Base-by-base conservation (phyloP, 30 jellyfish, hydroid and myxozoan genomes). In the Hydractinia echinata region DNA sequence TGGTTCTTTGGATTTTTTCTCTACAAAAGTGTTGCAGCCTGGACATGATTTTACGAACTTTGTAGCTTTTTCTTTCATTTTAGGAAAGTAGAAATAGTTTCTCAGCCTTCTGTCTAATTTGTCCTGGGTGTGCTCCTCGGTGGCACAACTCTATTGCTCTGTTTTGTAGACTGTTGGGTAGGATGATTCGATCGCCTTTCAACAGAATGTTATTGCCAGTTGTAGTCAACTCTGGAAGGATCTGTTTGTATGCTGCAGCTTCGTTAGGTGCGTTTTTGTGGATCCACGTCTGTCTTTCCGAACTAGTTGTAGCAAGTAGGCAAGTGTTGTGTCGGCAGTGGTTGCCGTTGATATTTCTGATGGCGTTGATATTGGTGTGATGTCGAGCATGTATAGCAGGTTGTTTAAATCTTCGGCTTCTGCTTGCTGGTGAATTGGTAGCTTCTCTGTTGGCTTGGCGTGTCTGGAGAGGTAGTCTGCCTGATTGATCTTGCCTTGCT, bases 71-170 rank as follows among this genome's bases (percentile, higher is more conserved):
- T 86, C 70, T 21, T 86, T 61, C 58, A 86, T 44, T 61, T 81
- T 73, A 48, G 86, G 82, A 51, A 16, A 86, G 89, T 89, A 86
- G 50, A 86, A 79, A 53, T 79, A 86, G 19, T 44, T 21, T 55
- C 86, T 78, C 60, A 86, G 21, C 61, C 85, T 11, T 53, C 85
- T 39, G 67, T 86, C 72, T 44, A 66, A 16, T 14, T 66, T 73
- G 54, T 21, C 90, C 95, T 16, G 86, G 90, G 69, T 80, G 87
- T 10, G 87, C 87, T 62, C 86, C 90, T 70, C 81, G 90, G 49
- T 83, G 87, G 49, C 79, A 79, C 64, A n/a, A 55, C 53, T 52
- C 78, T 13, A 77, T 19, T 50, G 94, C 94, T 11, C 30, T 76
- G 62, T 13, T 55, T 11, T 54, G 81, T 44, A 83, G 67, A 5